Base-by-base conservation (phyloP, 2,888 invertebrate species). In the Adelognathus sp. region DNA sequence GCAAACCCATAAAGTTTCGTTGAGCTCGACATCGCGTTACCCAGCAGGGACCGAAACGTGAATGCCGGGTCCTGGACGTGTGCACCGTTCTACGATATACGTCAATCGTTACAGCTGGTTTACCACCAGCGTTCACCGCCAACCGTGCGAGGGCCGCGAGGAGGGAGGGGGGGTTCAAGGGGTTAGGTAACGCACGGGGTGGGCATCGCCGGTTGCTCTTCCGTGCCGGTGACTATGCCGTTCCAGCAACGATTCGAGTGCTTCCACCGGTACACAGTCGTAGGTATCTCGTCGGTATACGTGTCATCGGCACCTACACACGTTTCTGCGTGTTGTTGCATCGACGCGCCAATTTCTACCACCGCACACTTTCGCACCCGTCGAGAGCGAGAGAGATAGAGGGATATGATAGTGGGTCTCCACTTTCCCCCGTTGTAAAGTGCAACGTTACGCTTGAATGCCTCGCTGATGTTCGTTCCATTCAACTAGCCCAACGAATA, bases 401-500 rank as follows among this genome's bases (percentile, higher is more conserved):
- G n/a, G n/a, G n/a, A n/a, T n/a, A n/a, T n/a, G n/a, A n/a, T n/a
- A n/a, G n/a, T n/a, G n/a, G n/a, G n/a, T n/a, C n/a, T 50, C 50
- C 24, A 21, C 50, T 24, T 7, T 11, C 18, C 21, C 29, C 33
- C 21, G 61, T 54, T 72, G 77, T 67, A 63, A 77, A 67, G 77
- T 77, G 44, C 66, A 67, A 61, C 60, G 64, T 44, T 36, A 72
- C 72, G 77, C 61, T 61, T 67, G 67, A 77, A n/a, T 66, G 67
- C 67, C 61, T 56, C 67, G 46, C 46, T 67, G 77, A 72, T 72
- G 61, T 67, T 72, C 77, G 67, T 72, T 77, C 72, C 67, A 77
- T 77, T 77, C 67, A 77, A 72, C 72, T 67, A 72, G 72, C 44
- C 56, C 72, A 77, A 61, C 67, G 72, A 72, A 72, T 63, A 77